phyloP scores from a whole-genome alignment of 2,888 invertebrate species.

The Andrena chrysosceles region DNA sequence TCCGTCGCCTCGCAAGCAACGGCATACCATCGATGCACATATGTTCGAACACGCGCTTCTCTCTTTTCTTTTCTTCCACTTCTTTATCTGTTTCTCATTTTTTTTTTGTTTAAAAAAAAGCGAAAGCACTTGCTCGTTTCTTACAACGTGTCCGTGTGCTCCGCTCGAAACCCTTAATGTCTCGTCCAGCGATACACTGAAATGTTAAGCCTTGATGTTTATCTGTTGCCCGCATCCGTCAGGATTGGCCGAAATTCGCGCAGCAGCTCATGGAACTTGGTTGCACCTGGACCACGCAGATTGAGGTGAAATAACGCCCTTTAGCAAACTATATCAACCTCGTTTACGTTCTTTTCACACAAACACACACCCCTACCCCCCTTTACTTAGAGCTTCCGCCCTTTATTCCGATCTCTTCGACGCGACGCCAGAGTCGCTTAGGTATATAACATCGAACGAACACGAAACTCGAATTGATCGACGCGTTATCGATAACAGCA shows the following conservation, averaged over 20 bases:
- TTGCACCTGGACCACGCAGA: constrained; percentile 93
- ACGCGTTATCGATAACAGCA: no score
- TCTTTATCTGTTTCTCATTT: no score
- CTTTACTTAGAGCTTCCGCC: not conserved
- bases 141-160: not conserved
- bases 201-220: constrained; percentile 76
- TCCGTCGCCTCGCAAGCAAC: constrained; percentile 4
- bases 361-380: not conserved
- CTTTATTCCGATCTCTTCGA: not conserved
- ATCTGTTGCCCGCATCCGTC: constrained; percentile 84
- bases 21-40: not conserved
- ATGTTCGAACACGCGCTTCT: constrained; percentile 12
- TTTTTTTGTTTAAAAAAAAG: not conserved
- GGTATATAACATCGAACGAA: not conserved
- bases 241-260: constrained; percentile 95
- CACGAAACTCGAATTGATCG: no score
- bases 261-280: constrained; percentile 94
- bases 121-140: not conserved
- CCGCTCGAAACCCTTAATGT: constrained; percentile 13
- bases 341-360: constrained; percentile 21
- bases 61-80: no score
- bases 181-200: constrained; percentile 46
- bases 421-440: not conserved
- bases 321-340: constrained; percentile 49
- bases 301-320: constrained; percentile 88